These are phyloP conservation scores for Drosophila nigritarsus DNA, from an alignment of 2,888 invertebrate genomes.

Conservation along the genomic window DNA sequence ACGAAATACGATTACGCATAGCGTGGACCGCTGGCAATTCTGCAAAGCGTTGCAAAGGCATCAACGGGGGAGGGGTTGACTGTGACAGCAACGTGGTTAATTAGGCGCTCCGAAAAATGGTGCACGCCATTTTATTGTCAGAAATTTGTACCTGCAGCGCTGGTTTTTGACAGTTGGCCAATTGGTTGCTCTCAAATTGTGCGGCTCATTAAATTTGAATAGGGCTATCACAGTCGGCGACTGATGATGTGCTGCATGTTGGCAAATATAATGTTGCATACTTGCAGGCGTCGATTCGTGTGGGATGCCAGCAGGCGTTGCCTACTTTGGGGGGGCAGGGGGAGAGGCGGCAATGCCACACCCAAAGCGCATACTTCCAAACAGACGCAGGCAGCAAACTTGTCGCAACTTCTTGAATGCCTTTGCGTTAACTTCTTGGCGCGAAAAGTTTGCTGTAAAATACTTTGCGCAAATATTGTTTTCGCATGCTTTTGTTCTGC, in stretches of 20 bases:
- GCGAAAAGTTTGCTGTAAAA: slow-evolving; percentile 75
- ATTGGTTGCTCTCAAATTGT: slow-evolving; percentile 53
- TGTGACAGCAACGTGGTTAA: slow-evolving; percentile 51
- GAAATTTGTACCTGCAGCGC: slow-evolving; percentile 41
- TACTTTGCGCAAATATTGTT: slow-evolving; percentile 79
- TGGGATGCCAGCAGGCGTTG: slow-evolving; percentile 27
- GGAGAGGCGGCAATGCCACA: slow-evolving; percentile 2
- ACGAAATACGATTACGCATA: slow-evolving; percentile 63
- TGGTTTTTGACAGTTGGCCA: slow-evolving; percentile 68
- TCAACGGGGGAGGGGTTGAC: background rate
- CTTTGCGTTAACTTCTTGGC: slow-evolving; percentile 75
- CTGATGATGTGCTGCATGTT: slow-evolving; percentile 15
- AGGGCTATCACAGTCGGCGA: slow-evolving; percentile 19
- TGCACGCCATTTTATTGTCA: slow-evolving; percentile 70
- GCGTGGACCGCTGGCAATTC: slow-evolving; percentile 13
- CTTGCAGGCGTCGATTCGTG: slow-evolving; percentile 38
- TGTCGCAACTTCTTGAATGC: slow-evolving; percentile 77
- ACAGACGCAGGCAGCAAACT: slow-evolving; percentile 49
- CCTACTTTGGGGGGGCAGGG: slow-evolving; percentile 53
- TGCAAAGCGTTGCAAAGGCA: slow-evolving; percentile 1
- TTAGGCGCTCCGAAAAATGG: slow-evolving; percentile 51
- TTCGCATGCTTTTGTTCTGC: slow-evolving; percentile 75
- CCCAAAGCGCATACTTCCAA: slow-evolving; percentile 19
- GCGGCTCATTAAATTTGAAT: slow-evolving; percentile 71
- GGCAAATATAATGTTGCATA: slow-evolving; percentile 49